Evolutionary conservation across 1,140 invertebrate species (phyloP).

Genomic region (Ips nitidus): DNA sequence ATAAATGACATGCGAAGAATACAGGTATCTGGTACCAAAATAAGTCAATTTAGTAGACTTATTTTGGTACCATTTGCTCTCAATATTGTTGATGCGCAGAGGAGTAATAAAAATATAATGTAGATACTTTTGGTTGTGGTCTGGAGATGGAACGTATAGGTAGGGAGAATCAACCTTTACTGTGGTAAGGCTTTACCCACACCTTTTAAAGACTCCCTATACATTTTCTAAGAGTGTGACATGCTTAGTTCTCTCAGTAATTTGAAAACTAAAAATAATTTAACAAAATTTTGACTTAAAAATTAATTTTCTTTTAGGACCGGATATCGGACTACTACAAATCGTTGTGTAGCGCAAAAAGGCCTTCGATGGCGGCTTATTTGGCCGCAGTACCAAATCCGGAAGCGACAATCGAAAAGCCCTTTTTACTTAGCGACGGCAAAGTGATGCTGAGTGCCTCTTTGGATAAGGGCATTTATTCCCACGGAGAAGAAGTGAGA

Average conservation of each 20-base stretch:
- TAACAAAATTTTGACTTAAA: background rate
- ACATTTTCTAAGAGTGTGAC: too few species aligned
- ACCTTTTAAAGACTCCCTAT: too few species aligned
- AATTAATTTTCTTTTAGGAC: constrained; percentile 27
- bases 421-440: constrained; percentile 66
- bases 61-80: too few species aligned
- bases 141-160: too few species aligned
- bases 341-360: constrained; percentile 44
- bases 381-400: constrained; percentile 43
- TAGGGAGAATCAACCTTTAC: too few species aligned
- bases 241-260: background rate
- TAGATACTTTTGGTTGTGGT: too few species aligned
- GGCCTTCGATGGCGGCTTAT: constrained; percentile 47
- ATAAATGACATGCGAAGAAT: too few species aligned
- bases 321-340: constrained; percentile 36
- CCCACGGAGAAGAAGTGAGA: constrained; percentile 87
- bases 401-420: constrained; percentile 59
- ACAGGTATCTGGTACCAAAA: too few species aligned
- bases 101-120: too few species aligned
- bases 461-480: constrained; percentile 91
- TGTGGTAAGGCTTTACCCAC: too few species aligned
- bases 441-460: constrained; percentile 80
- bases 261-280: background rate
- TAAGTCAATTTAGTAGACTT: too few species aligned
- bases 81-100: too few species aligned